A percentile compares a stretch with the other conserved stretches of the same genome.
phyloP scores from a whole-genome alignment of 1,140 invertebrate species.

The Zaprionus lachaisei region DNA sequence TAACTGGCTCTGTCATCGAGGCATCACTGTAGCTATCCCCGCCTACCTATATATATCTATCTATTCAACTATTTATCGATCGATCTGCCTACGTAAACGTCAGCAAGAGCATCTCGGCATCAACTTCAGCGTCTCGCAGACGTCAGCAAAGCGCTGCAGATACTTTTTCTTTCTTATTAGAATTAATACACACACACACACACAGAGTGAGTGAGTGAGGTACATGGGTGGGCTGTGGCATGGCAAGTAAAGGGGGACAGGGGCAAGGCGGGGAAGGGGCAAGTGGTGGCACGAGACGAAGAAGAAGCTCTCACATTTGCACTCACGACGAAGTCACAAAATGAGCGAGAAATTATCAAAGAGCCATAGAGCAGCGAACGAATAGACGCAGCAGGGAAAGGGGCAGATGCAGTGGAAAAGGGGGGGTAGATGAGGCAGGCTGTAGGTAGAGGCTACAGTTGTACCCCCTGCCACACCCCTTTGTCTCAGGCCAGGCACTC shows the following conservation, averaged over 20 bases:
- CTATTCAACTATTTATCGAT: background rate
- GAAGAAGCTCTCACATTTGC: conserved; percentile 38
- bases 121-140: conserved; percentile 9
- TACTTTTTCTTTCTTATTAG: conserved; percentile 73
- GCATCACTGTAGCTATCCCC: conserved; percentile 10
- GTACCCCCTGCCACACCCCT: background rate
- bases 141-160: conserved; percentile 48
- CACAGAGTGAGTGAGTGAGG: conserved; percentile 12
- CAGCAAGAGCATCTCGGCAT: conserved; percentile 9
- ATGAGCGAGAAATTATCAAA: conserved; percentile 73
- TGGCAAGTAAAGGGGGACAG: background rate
- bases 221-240: conserved; percentile 32
- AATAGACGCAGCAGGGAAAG: background rate
- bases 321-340: conserved; percentile 59
- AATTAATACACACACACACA: conserved; percentile 67
- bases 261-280: background rate
- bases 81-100: conserved; percentile 28
- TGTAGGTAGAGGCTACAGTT: background rate
- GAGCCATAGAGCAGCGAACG: conserved; percentile 22
- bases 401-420: background rate
- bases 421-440: background rate
- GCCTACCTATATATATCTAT: background rate
- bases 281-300: conserved; percentile 8
- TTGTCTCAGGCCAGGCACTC: conserved; percentile 13
- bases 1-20: too few species aligned